Evolutionary conservation across 2,888 invertebrate genomes (phyloP).

Genomic region (Chymomyza procnemis): DNA sequence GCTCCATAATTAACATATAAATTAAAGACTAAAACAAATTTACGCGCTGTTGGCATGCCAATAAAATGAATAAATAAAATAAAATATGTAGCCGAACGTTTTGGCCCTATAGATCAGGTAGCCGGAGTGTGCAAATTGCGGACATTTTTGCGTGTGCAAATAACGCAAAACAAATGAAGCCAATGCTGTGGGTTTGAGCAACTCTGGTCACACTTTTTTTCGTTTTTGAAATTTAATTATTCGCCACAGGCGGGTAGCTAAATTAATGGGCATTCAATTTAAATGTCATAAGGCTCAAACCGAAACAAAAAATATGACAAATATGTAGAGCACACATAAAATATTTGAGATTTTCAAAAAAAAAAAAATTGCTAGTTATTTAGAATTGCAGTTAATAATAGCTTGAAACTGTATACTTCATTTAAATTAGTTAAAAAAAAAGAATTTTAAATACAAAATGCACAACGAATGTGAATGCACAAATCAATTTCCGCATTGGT

Average conservation of each 20-base stretch:
- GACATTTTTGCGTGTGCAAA: neutral
- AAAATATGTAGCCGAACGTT: neutral
- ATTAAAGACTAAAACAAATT: conserved; percentile 57
- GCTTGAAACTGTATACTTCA: neutral
- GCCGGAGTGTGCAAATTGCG: neutral
- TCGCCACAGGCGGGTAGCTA: neutral
- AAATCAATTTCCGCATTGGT: conserved; percentile 54
- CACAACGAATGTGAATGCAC: conserved; percentile 23
- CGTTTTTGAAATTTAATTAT: conserved; percentile 21
- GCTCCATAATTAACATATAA: conserved; percentile 65
- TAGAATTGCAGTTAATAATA: neutral
- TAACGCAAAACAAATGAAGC: neutral
- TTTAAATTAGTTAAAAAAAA: neutral
- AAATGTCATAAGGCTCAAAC: conserved; percentile 1
- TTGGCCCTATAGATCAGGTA: neutral
- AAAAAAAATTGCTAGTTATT: neutral
- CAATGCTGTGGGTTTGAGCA: neutral
- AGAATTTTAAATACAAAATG: neutral
- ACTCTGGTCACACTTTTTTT: neutral
- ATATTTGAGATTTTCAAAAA: neutral
- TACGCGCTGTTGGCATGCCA: neutral
- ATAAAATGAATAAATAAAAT: conserved; percentile 5
- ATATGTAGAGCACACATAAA: neutral
- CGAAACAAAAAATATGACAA: neutral
- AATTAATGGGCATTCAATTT: conserved; percentile 20